Conservation (phyloP, 2,797 vertebrate genomes). For the Glyptemys insculpta region DNA sequence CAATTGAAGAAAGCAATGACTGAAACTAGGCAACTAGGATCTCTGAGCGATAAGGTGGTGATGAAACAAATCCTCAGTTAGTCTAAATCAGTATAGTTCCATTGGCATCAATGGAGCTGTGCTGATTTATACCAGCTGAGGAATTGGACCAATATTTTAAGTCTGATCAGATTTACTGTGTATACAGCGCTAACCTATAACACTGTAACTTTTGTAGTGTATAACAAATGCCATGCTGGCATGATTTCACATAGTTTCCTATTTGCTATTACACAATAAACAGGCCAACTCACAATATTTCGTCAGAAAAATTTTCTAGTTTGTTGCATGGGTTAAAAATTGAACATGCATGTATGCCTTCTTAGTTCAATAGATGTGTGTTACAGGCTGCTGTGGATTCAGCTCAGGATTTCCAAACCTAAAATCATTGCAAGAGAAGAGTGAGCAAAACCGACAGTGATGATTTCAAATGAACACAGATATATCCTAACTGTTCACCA, state of each 20-base stretch:
- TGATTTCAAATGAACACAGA: constrained; percentile 31
- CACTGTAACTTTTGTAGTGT: not conserved
- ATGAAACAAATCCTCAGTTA: not conserved
- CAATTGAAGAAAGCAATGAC: not conserved
- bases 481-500: constrained; percentile 12
- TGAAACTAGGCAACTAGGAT: not conserved
- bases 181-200: not conserved
- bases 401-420: constrained; percentile 14
- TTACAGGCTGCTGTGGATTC: constrained; percentile 23
- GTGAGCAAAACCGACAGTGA: constrained; percentile 15
- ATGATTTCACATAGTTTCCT: not conserved
- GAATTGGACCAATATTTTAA: not conserved
- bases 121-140: not conserved
- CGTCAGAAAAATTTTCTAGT: constrained; percentile 6
- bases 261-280: not conserved
- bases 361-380: not conserved
- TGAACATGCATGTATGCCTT: not conserved
- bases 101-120: not conserved
- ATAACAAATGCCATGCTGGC: not conserved
- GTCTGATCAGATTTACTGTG: not conserved
- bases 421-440: not conserved
- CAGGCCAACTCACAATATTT: not conserved
- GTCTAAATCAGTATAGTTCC: not conserved
- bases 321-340: not conserved
- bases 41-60: fast-evolving